These are phyloP conservation scores for Diprion similis DNA, from an alignment of 1,140 invertebrate genomes.

Conservation along the genomic window DNA sequence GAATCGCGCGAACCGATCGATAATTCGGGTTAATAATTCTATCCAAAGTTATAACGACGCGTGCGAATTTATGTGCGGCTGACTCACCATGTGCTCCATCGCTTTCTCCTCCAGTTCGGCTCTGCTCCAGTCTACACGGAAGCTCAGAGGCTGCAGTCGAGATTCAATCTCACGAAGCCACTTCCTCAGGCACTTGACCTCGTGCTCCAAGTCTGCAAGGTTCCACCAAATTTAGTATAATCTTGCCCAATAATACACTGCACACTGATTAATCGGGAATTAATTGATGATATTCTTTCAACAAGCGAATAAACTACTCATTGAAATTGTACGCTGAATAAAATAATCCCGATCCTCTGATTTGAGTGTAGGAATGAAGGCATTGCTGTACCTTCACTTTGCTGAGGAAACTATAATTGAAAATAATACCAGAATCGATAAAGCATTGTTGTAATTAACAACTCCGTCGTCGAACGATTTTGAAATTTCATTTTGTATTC, in stretches of 20 bases:
- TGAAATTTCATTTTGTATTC: no score
- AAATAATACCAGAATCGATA: no score
- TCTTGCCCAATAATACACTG: neutral
- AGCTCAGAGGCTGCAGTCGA: conserved; percentile 70
- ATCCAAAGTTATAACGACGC: no score
- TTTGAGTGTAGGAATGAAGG: neutral
- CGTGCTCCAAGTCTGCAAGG: conserved; percentile 71
- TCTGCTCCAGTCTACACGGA: conserved; percentile 67
- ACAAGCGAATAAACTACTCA: neutral
- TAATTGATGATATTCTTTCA: neutral
- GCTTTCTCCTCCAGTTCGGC: conserved; percentile 72
- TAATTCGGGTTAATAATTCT: no score
- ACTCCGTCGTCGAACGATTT: no score
- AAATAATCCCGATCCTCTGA: neutral
- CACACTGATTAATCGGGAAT: neutral
- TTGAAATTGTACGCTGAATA: neutral
- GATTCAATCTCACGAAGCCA: conserved; percentile 70
- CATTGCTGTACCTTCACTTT: no score
- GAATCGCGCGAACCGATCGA: no score
- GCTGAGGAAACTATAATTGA: no score
- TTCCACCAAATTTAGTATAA: neutral
- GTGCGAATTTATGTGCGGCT: no score
- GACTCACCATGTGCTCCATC: conserved; percentile 73
- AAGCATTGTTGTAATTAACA: no score
- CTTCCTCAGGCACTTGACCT: conserved; percentile 72